Base-by-base conservation (phyloP, 1,140 invertebrate species). In the Hermatobates lingyangjiaoensis region DNA sequence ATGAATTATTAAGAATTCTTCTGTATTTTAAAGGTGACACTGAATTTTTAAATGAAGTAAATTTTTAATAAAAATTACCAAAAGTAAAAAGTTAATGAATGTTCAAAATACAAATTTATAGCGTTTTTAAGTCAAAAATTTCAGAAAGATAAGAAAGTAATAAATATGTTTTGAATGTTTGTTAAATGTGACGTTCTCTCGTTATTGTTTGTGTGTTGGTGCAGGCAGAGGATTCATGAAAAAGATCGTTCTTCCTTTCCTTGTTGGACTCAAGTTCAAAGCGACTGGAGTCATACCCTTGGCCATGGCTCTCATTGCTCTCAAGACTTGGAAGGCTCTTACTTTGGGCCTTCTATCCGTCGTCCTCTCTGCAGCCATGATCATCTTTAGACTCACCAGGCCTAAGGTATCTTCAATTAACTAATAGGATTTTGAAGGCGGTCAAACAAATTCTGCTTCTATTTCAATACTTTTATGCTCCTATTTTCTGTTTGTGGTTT, bases 291-390 rank as follows among this genome's bases (percentile, higher is more conserved):
- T 87, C 57, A 80, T 85, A 12, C 84, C 84, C 0, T 62, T 87
- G 26, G 82, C 81, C 4, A 68, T 87, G 21, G 80, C 81, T 46
- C 67, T 87, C 44, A 87, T 87, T 60, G 84, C 84, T 0, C 65
- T 87, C 20, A 87, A 87, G 63, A 87, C 84, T 23, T 87, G 84
- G 84, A 88, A 88, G 63, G 83, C 84, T 23, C 68, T 87, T 51
- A 87, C 83, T 14, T 69, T 88, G 54, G 83, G 82, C 58, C 74
- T 88, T n/a, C 73, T 88, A 15, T 87, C 83, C 1, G 64, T 88
- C 54, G 84, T 62, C 3, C 50, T 63, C 15, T 63, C 63, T 15
- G 83, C 80, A 50, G 83, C 83, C 27, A 74, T 87, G 72, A 69
- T 87, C 34, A 82, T 87, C 60, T 87, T 87, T 68, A 85, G 85